Evolutionary conservation across 2,113 vertebrate species (phyloP).

Genomic region (Nerophis lumbriciformis): DNA sequence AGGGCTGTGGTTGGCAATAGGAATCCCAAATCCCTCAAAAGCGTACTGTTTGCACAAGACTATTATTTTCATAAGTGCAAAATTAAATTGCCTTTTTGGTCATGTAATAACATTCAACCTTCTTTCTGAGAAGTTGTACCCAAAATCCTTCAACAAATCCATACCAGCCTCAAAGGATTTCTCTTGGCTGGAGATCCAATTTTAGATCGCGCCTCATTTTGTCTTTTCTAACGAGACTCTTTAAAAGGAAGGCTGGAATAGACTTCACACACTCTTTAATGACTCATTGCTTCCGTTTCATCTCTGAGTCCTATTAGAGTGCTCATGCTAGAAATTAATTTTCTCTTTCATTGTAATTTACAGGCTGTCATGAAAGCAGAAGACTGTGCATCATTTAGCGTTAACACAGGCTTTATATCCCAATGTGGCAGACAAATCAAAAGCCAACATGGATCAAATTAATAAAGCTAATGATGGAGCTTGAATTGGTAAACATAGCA

Average conservation of each 20-base stretch:
- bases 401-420: constrained; percentile 5
- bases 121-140: constrained; percentile 31
- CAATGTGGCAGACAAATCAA: neutral
- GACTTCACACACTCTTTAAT: constrained; percentile 15
- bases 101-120: constrained; percentile 20
- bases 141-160: constrained; percentile 41
- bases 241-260: constrained; percentile 31
- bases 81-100: constrained; percentile 33
- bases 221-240: constrained; percentile 16
- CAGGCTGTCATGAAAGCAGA: constrained; percentile 8
- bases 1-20: constrained; percentile 7
- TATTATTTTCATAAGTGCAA: constrained; percentile 17
- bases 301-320: constrained; percentile 6
- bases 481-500: constrained; percentile 13
- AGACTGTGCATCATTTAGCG: constrained; percentile 7
- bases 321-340: constrained; percentile 19
- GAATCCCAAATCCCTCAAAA: neutral
- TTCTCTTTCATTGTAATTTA: constrained; percentile 18
- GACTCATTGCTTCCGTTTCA: constrained; percentile 10
- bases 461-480: constrained; percentile 22
- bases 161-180: constrained; percentile 22
- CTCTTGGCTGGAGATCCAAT: constrained; percentile 21
- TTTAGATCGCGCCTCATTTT: constrained; percentile 26
- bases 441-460: constrained; percentile 20
- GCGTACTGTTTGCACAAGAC: constrained; percentile 7